Evolutionary conservation across 2,113 vertebrate species (phyloP).

Genomic region (Mustela lutreola): DNA sequence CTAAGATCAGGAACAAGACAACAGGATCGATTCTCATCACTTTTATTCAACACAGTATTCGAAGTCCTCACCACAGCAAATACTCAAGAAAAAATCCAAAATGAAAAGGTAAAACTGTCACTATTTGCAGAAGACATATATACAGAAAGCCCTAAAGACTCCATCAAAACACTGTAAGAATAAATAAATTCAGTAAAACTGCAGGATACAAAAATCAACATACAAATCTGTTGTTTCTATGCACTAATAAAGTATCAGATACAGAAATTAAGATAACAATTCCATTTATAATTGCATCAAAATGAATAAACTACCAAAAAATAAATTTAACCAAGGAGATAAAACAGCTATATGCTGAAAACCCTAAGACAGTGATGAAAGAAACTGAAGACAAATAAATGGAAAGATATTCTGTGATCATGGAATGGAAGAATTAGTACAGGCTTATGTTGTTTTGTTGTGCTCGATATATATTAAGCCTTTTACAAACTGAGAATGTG

Average conservation of each 20-base stretch:
- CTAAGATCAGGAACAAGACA: not conserved
- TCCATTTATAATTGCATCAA: not conserved
- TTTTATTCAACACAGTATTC: not conserved
- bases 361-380: not conserved
- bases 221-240: not conserved
- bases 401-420: not conserved
- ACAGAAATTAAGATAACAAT: not conserved
- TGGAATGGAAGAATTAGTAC: not conserved
- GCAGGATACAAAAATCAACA: not conserved
- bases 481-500: not conserved
- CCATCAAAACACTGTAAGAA: not conserved
- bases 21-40: not conserved
- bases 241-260: not conserved
- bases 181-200: not conserved
- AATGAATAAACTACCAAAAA: not conserved
- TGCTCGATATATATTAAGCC: not conserved
- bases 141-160: not conserved
- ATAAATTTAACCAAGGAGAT: not conserved
- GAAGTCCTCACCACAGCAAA: not conserved
- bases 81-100: not conserved
- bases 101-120: not conserved
- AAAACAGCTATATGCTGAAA: not conserved
- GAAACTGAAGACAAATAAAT: not conserved
- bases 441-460: not conserved
- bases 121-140: not conserved